A percentile compares a stretch with the other conserved stretches of the same genome.
Evolutionary conservation across 2,797 vertebrate species (phyloP).

Genomic region (Microchirus variegatus): DNA sequence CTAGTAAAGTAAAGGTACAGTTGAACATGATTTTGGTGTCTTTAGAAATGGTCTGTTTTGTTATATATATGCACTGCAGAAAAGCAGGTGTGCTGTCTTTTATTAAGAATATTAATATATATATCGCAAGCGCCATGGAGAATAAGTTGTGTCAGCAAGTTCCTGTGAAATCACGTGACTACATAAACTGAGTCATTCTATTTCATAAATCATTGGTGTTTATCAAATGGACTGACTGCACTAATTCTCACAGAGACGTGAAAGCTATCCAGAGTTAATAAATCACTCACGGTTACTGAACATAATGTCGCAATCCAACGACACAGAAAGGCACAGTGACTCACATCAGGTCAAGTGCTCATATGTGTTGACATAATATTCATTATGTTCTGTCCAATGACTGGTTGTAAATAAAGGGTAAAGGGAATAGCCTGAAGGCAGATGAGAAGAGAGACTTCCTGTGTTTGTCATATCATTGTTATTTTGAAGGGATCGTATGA

Average conservation of each 20-base stretch:
- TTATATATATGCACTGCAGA: not conserved
- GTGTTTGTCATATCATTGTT: constrained; percentile 46
- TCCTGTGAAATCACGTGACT: constrained; percentile 43
- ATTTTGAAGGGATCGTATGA: constrained; percentile 37
- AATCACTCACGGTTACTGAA: constrained; percentile 38
- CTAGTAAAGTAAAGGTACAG: not conserved
- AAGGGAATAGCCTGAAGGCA: constrained; percentile 51
- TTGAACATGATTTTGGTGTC: not conserved
- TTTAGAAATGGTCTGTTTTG: not conserved
- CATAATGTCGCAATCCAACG: constrained; percentile 50
- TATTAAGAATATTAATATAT: not conserved
- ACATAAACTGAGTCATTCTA: constrained; percentile 14
- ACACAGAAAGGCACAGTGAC: constrained; percentile 20
- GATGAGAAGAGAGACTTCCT: constrained; percentile 39
- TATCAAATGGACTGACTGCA: constrained; percentile 48
- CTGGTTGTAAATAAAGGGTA: constrained; percentile 46
- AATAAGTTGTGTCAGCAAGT: constrained; percentile 9
- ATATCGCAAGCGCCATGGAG: not conserved
- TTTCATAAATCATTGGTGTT: constrained; percentile 33
- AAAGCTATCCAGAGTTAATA: constrained; percentile 43
- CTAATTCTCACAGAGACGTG: constrained; percentile 52
- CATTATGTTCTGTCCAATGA: constrained; percentile 13
- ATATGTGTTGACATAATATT: constrained; percentile 26
- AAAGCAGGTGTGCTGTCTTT: not conserved
- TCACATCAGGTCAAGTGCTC: constrained; percentile 32